phyloP scores from a whole-genome alignment of 2,797 vertebrate genomes.

The Channallabes apus region DNA sequence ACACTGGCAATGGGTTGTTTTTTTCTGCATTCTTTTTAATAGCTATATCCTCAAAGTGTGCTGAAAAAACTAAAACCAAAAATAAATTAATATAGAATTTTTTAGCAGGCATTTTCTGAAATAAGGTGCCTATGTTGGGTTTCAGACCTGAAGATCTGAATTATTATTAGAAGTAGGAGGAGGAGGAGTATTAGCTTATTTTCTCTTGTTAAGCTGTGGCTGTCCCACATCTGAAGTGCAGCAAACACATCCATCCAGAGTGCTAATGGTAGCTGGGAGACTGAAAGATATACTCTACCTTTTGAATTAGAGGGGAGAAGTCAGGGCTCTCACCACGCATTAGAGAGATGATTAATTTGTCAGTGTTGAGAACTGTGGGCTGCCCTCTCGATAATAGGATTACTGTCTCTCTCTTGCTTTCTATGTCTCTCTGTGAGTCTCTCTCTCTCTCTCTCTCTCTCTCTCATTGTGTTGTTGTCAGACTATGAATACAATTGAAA shows the following conservation, averaged over 20 bases:
- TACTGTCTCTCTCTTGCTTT: conserved; percentile 47
- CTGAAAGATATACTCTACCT: conserved; percentile 56
- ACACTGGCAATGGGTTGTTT: not conserved
- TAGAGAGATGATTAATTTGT: conserved; percentile 72
- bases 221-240: conserved; percentile 50
- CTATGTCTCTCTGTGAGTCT: conserved; percentile 4
- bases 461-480: conserved; percentile 5
- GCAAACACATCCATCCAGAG: conserved; percentile 67
- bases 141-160: not conserved
- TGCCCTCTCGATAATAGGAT: conserved; percentile 65
- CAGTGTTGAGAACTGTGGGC: conserved; percentile 53
- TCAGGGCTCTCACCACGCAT: conserved; percentile 61
- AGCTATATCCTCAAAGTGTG: conserved; percentile 37
- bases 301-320: conserved; percentile 55
- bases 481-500: conserved; percentile 70
- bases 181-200: conserved; percentile 23
- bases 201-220: conserved; percentile 44
- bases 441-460: conserved; percentile 18
- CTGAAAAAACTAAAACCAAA: conserved; percentile 8
- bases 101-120: conserved; percentile 41
- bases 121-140: conserved; percentile 45
- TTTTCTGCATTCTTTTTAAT: conserved; percentile 61
- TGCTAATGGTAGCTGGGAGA: conserved; percentile 52
- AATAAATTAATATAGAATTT: conserved; percentile 62
- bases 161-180: not conserved